phyloP scores from a whole-genome alignment of 35 echinoderm and acorn worm genomes.

The Chiridota heheva region DNA sequence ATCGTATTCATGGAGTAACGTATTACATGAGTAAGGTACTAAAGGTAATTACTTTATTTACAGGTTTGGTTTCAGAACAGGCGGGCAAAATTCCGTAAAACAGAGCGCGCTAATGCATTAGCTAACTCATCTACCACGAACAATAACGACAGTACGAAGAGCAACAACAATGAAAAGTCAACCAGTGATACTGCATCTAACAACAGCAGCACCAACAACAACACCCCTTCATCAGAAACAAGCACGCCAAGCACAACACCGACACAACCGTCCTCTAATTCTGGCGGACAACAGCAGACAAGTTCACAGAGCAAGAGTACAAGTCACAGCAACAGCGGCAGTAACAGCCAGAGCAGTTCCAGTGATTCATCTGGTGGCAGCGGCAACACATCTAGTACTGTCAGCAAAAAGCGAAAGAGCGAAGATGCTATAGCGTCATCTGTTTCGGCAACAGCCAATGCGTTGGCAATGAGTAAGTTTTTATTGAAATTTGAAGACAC shows the following conservation, averaged over 20 bases:
- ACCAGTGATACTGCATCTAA: slow-evolving; percentile 5
- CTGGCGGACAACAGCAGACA: slow-evolving; percentile 5
- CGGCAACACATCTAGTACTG: not conserved
- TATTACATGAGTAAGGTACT: no score
- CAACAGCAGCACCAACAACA: slow-evolving; percentile 37
- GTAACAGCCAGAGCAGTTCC: slow-evolving; percentile 38
- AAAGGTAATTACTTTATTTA: no score
- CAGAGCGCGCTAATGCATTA: slow-evolving; percentile 77
- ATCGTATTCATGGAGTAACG: no score
- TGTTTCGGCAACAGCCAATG: not conserved
- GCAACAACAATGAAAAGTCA: slow-evolving; percentile 39
- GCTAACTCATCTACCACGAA: slow-evolving; percentile 59
- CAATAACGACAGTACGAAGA: slow-evolving; percentile 57
- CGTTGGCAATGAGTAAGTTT: not conserved
- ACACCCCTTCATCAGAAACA: slow-evolving; percentile 29
- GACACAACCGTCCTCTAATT: slow-evolving; percentile 6
- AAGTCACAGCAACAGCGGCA: slow-evolving; percentile 44
- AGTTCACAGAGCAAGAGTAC: not conserved
- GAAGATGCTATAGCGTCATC: not conserved
- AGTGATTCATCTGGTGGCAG: slow-evolving; percentile 22
- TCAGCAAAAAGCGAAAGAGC: slow-evolving; percentile 13
- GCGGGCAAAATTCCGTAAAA: slow-evolving; percentile 95
- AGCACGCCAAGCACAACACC: slow-evolving; percentile 23
- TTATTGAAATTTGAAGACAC: not conserved
- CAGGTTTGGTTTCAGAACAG: slow-evolving; percentile 99